Percentiles rank a stretch among this genome's conserved stretches.
Conservation (phyloP, 2,113 vertebrate genomes). For the Danio rerio region GRCz12tu NC_133180.1:35861501-35862000, state of each 20-base stretch:
- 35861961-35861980: too few relatives aligned
- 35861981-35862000: too few relatives aligned
- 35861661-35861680: not conserved
- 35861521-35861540: not conserved
- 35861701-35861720: not conserved
- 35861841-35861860: not conserved
- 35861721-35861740: not conserved
- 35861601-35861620: not conserved
- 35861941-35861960: too few relatives aligned
- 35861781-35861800: too few relatives aligned
- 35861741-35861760: not conserved
- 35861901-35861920: too few relatives aligned
- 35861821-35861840: too few relatives aligned
- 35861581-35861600: slow-evolving; percentile 10
- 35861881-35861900: too few relatives aligned
- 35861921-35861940: too few relatives aligned
- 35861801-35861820: too few relatives aligned
- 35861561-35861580: not conserved
- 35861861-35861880: too few relatives aligned
- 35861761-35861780: too few relatives aligned
- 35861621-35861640: not conserved
- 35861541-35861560: not conserved
- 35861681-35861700: not conserved
- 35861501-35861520: not conserved
- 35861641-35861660: slow-evolving; percentile 11